phyloP scores from a whole-genome alignment of 2,888 invertebrate species.

The Mechanitis mazaeus region DNA sequence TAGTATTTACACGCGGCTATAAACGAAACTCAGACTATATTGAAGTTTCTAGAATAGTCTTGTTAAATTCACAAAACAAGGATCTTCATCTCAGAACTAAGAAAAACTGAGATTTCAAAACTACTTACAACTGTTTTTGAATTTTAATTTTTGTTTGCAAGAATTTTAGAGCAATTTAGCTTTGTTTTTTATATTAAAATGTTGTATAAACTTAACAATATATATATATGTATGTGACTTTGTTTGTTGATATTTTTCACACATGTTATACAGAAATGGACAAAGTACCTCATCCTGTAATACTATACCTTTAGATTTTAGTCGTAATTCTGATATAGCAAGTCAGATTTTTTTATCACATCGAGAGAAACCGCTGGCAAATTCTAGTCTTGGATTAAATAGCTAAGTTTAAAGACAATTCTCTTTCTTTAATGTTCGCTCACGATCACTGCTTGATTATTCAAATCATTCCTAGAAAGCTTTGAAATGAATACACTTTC shows the following conservation, averaged over 20 bases:
- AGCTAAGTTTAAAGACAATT: conserved; percentile 18
- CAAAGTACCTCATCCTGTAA: too few species aligned
- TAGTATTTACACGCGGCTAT: conserved; percentile 51
- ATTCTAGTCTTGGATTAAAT: not conserved
- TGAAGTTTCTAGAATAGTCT: conserved; percentile 24
- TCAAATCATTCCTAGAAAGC: conserved; percentile 16
- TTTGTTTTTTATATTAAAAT: too few species aligned
- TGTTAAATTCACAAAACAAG: conserved; percentile 10
- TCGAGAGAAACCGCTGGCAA: too few species aligned
- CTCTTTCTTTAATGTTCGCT: conserved; percentile 29
- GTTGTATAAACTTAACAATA: conserved; percentile 1
- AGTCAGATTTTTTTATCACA: conserved; percentile 1
- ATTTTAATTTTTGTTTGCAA: conserved; percentile 15
- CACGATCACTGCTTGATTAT: conserved; percentile 13
- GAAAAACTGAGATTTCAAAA: conserved; percentile 13
- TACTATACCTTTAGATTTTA: too few species aligned
- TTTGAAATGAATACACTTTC: conserved; percentile 23
- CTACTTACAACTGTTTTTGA: conserved; percentile 8
- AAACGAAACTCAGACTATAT: conserved; percentile 35
- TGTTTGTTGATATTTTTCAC: too few species aligned
- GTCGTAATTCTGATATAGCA: too few species aligned
- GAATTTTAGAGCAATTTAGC: conserved; percentile 1
- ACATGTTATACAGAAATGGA: too few species aligned
- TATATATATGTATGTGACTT: too few species aligned
- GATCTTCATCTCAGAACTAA: conserved; percentile 19